phyloP scores from a whole-genome alignment of 2,888 invertebrate species.

The Augochlorella aurata region DNA sequence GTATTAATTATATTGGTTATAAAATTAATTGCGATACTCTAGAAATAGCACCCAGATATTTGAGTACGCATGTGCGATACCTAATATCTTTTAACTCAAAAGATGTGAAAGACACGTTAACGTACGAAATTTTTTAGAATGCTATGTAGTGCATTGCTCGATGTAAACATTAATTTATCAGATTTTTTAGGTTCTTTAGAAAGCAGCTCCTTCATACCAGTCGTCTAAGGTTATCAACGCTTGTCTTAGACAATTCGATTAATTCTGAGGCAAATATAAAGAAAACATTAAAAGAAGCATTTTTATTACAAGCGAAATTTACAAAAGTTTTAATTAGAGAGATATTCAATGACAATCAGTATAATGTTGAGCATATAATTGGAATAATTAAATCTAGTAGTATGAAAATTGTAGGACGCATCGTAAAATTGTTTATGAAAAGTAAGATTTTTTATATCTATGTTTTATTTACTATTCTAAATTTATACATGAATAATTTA shows the following conservation, averaged over 20 bases:
- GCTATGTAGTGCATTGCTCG: neutral
- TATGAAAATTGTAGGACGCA: neutral
- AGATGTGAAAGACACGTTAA: neutral
- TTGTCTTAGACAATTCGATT: slow-evolving; percentile 25
- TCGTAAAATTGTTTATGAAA: slow-evolving; percentile 15
- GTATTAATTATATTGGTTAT: slow-evolving; percentile 36
- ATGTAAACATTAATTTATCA: neutral
- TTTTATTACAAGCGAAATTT: slow-evolving; percentile 24
- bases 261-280: slow-evolving; percentile 31
- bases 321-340: slow-evolving; percentile 16
- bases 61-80: slow-evolving; percentile 2
- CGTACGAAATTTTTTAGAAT: slow-evolving; percentile 15
- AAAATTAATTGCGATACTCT: slow-evolving; percentile 41
- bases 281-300: neutral
- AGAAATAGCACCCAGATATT: slow-evolving; percentile 12
- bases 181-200: slow-evolving; percentile 24
- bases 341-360: slow-evolving; percentile 5
- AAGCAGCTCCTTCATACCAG: neutral
- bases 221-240: slow-evolving; percentile 22
- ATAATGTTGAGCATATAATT: neutral
- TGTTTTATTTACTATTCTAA: neutral
- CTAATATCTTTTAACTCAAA: neutral
- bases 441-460: slow-evolving; percentile 16
- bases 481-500: neutral
- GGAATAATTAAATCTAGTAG: slow-evolving; percentile 20